Base-by-base conservation (phyloP, 1,140 invertebrate species). In the Brachionus rotundiformis region DNA sequence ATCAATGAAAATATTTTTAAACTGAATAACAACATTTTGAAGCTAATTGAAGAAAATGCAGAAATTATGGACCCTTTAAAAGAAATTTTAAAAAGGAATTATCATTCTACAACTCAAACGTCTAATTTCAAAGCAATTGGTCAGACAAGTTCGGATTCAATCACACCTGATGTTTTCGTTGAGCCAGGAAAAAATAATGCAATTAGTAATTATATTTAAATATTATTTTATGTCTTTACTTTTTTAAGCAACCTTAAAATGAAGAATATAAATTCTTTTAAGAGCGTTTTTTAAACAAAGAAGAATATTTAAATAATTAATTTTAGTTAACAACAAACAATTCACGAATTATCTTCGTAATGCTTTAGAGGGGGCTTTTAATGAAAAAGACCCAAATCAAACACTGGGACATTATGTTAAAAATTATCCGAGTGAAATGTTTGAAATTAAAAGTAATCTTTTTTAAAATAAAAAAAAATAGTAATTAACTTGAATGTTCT, bases 171-270 rank as follows among this genome's bases (percentile, higher is more conserved):
- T 49, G 11, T 49, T 49, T 49, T 49, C 44, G 44, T 49, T 49
- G 44, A 49, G 44, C 44, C 44, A 49, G 16, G 44, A 49, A 49
- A 49, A 49, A 49, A 49, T 47, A 49, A 49, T 49, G n/a, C 44
- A 49, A 49, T 49, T 49, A 49, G 44, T 49, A 49, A 49, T 49
- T 49, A 49, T 49, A 49, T 49, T 49, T 49, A 49, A 19, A 49
- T 49, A 49, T 49, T 49, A 49, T 49, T 23, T 49, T 49, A 49
- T 47, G 16, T 49, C 16, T 49, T 49, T 49, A 47, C 11, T 49
- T 49, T 49, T 49, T 49, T 49, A 49, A 11, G 16, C 44, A n/a
- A 49, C 44, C 44, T 49, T 49, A 5, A 49, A 10, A 49, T 49
- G 44, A 49, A 49, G n/a, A 49, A 49, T 49, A n/a, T 49, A n/a